A percentile compares a stretch with the other conserved stretches of the same genome.
phyloP scores from a whole-genome alignment of 2,888 invertebrate genomes.

The Dendrolimus houi region DNA sequence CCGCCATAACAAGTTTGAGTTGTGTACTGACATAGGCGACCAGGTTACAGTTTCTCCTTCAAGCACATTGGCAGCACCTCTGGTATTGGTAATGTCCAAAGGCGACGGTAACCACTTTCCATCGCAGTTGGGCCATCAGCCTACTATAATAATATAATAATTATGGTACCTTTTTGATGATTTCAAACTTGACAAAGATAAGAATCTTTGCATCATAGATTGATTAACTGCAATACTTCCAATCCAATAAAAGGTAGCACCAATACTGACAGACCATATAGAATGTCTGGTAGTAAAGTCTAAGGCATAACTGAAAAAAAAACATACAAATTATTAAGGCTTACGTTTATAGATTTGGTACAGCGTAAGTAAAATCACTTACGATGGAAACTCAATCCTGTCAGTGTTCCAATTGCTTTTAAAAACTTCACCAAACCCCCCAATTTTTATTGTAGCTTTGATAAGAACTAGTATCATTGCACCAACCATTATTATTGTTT shows the following conservation, averaged over 20 bases:
- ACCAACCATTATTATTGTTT: slow-evolving; percentile 81
- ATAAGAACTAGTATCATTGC: slow-evolving; percentile 80
- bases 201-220: slow-evolving; percentile 86
- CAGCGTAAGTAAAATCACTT: slow-evolving; percentile 18
- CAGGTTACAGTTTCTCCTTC: no score
- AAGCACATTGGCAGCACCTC: no score
- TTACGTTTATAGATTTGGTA: background rate
- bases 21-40: no score
- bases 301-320: slow-evolving; percentile 73
- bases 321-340: background rate
- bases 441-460: slow-evolving; percentile 80
- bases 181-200: slow-evolving; percentile 80
- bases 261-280: slow-evolving; percentile 82
- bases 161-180: slow-evolving; percentile 74
- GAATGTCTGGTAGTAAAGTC: slow-evolving; percentile 85
- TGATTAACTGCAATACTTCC: slow-evolving; percentile 85
- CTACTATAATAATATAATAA: no score
- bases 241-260: slow-evolving; percentile 83
- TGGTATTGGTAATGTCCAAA: no score
- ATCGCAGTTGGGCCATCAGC: no score
- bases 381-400: slow-evolving; percentile 79
- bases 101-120: no score
- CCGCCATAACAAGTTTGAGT: no score
- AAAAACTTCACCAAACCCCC: slow-evolving; percentile 77
- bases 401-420: slow-evolving; percentile 74